Conservation (phyloP, 1,140 invertebrate species). For the Ditylenchus dipsaci region DNA sequence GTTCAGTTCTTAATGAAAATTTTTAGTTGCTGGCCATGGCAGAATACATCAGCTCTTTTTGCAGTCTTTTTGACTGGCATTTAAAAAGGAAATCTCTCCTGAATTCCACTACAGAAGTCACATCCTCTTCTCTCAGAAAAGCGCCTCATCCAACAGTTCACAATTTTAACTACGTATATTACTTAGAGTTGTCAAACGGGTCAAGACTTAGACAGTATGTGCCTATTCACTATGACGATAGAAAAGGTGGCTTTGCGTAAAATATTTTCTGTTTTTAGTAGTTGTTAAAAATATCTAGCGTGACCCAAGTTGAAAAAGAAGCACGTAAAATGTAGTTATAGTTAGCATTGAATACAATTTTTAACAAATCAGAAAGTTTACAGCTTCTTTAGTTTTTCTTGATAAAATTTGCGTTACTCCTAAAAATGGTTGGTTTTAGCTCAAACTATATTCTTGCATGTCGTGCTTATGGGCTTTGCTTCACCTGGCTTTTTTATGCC, state of each 20-base stretch:
- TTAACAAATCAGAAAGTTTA: too few species aligned
- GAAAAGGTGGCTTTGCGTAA: slow-evolving; percentile 2
- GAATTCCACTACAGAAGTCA: too few species aligned
- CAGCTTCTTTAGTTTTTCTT: too few species aligned
- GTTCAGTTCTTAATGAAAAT: too few species aligned
- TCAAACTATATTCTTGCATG: slow-evolving; percentile 27
- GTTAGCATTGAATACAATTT: too few species aligned
- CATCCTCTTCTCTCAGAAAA: too few species aligned
- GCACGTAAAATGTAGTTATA: too few species aligned
- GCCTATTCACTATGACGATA: slow-evolving; percentile 19
- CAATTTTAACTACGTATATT: slow-evolving; percentile 16
- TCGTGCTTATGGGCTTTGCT: slow-evolving; percentile 19
- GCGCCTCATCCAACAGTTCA: background rate
- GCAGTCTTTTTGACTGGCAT: background rate
- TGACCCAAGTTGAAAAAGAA: too few species aligned
- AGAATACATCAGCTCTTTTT: background rate
- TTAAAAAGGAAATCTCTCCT: background rate
- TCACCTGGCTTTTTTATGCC: slow-evolving; percentile 26
- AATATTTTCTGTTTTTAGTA: slow-evolving; percentile 1
- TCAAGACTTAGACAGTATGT: slow-evolving; percentile 16
- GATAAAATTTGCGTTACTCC: too few species aligned
- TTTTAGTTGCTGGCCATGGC: background rate
- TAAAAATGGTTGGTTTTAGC: slow-evolving; percentile 12
- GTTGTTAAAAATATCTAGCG: background rate
- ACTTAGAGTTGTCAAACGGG: slow-evolving; percentile 25